Evolutionary conservation across 2,888 invertebrate species (phyloP).

Genomic region (Myopa testacea): DNA sequence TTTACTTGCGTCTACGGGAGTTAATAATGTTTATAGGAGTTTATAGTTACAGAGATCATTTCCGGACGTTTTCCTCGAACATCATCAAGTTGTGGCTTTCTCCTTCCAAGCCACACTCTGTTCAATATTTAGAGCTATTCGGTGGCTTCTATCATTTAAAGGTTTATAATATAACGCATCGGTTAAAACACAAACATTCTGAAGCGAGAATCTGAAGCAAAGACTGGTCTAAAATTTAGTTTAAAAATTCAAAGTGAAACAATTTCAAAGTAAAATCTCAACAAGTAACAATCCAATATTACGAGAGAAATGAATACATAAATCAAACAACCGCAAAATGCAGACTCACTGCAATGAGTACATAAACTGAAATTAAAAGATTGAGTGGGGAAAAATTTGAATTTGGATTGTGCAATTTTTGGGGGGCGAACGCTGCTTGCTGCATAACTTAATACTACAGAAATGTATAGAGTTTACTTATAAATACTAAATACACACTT

Average conservation of each 20-base stretch:
- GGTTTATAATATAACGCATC: too few relatives aligned
- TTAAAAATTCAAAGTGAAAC: slow-evolving; percentile 3
- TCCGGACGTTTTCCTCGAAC: too few relatives aligned
- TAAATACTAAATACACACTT: slow-evolving; percentile 17
- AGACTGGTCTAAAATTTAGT: neutral
- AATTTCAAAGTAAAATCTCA: slow-evolving; percentile 64
- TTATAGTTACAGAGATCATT: too few relatives aligned
- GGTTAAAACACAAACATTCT: neutral
- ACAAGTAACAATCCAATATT: slow-evolving; percentile 47
- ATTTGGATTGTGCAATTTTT: slow-evolving; percentile 1
- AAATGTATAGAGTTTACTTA: slow-evolving; percentile 27
- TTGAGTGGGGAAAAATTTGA: neutral
- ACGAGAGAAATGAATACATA: neutral
- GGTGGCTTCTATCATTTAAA: too few relatives aligned
- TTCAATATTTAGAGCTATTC: too few relatives aligned
- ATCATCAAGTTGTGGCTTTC: too few relatives aligned
- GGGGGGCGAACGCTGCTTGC: slow-evolving; percentile 16
- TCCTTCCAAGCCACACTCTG: too few relatives aligned
- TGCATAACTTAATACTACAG: slow-evolving; percentile 7
- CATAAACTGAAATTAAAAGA: neutral
- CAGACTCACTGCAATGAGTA: too few relatives aligned
- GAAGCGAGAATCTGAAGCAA: neutral
- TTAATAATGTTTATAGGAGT: too few relatives aligned
- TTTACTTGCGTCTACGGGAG: too few relatives aligned
- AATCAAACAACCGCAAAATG: too few relatives aligned